Conservation (phyloP, 2,888 invertebrate genomes). For the Leucozona laternaria region DNA sequence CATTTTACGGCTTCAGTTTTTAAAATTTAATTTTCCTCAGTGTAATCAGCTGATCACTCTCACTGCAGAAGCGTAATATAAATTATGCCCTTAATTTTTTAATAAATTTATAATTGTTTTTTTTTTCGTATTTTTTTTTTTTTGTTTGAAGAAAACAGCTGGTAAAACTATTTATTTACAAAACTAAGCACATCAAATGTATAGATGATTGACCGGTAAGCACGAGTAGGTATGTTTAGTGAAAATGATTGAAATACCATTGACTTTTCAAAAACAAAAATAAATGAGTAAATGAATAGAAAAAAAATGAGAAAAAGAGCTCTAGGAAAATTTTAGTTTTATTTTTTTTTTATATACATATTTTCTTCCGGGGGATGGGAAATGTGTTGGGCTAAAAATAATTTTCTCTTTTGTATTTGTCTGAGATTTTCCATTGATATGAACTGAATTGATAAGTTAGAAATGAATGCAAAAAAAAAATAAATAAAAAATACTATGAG, state of each 20-base stretch:
- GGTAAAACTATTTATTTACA: not conserved
- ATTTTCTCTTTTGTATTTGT: slow-evolving; percentile 3
- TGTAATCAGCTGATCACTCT: not conserved
- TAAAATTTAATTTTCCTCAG: not conserved
- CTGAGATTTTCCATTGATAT: slow-evolving; percentile 7
- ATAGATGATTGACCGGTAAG: slow-evolving; percentile 8
- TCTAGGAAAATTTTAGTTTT: slow-evolving; percentile 45
- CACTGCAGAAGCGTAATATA: not conserved
- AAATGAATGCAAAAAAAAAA: not conserved
- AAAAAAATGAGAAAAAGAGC: slow-evolving; percentile 29
- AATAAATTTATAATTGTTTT: not conserved
- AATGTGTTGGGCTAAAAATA: slow-evolving; percentile 15
- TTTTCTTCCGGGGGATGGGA: slow-evolving; percentile 8
- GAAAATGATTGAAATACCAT: slow-evolving; percentile 51
- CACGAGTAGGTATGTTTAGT: slow-evolving; percentile 29
- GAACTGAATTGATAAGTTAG: not conserved
- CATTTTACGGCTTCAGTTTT: not conserved
- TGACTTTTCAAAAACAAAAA: slow-evolving; percentile 35
- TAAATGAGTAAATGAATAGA: slow-evolving; percentile 13
- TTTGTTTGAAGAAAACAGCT: not conserved
- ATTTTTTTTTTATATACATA: not conserved
- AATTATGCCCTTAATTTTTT: not conserved
- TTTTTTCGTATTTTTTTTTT: not conserved
- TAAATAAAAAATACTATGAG: not conserved
- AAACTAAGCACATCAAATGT: not conserved